These are phyloP conservation scores for Anthoptus insignis DNA, from an alignment of 2,888 invertebrate species.

Conservation along the genomic window DNA sequence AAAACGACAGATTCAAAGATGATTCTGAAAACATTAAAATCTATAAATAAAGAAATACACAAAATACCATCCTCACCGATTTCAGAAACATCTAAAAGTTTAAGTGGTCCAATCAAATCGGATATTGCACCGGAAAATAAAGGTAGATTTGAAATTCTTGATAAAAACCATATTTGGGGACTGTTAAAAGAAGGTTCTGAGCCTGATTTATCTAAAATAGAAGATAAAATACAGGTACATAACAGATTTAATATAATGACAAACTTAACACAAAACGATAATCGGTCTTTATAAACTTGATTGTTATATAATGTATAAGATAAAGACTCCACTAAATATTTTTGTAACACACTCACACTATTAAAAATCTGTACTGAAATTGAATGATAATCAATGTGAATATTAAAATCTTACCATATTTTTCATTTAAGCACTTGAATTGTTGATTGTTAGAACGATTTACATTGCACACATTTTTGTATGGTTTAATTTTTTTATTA, in stretches of 20 bases:
- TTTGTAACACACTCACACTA: slow-evolving; percentile 73
- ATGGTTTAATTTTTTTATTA: slow-evolving; percentile 57
- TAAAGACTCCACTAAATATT: slow-evolving; percentile 81
- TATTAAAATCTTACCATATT: slow-evolving; percentile 44
- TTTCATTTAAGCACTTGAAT: slow-evolving; percentile 70
- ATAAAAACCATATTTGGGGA: slow-evolving; percentile 88
- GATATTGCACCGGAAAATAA: slow-evolving; percentile 82
- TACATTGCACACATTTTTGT: slow-evolving; percentile 67
- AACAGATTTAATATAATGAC: slow-evolving; percentile 68
- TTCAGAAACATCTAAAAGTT: slow-evolving; percentile 80
- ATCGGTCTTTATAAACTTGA: slow-evolving; percentile 80
- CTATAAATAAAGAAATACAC: slow-evolving; percentile 84
- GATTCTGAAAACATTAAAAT: slow-evolving; percentile 70
- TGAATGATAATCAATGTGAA: slow-evolving; percentile 19
- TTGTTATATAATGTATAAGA: slow-evolving; percentile 82
- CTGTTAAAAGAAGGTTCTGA: slow-evolving; percentile 86
- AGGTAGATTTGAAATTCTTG: slow-evolving; percentile 85
- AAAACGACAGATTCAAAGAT: slow-evolving; percentile 71
- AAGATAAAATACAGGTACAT: slow-evolving; percentile 71
- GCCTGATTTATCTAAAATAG: slow-evolving; percentile 66
- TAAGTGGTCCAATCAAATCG: slow-evolving; percentile 63
- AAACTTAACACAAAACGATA: slow-evolving; percentile 66
- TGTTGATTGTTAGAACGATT: slow-evolving; percentile 70
- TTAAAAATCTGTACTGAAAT: slow-evolving; percentile 43
- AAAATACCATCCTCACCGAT: slow-evolving; percentile 79